These are phyloP conservation scores for Drosophila falleni DNA, from an alignment of 2,888 invertebrate genomes.

Conservation along the genomic window DNA sequence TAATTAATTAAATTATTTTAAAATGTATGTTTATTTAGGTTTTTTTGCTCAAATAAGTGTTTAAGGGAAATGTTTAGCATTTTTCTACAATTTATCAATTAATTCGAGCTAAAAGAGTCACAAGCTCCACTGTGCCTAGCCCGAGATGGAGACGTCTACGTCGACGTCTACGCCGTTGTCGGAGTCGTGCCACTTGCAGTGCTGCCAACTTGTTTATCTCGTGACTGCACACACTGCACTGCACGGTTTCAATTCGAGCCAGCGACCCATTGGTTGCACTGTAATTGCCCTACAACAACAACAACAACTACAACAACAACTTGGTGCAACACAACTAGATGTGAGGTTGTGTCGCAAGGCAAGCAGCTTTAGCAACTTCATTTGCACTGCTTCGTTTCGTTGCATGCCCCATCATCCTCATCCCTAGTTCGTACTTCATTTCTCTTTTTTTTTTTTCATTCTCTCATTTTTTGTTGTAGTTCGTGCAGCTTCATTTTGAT, in stretches of 20 bases:
- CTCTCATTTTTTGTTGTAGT: conserved; percentile 7
- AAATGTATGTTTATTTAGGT: no score
- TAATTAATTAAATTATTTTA: no score
- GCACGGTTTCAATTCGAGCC: conserved; percentile 61
- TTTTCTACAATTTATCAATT: neutral
- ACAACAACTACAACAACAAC: conserved; percentile 34
- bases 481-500: conserved; percentile 65
- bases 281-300: conserved; percentile 49
- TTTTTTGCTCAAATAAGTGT: no score
- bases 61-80: no score
- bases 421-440: conserved; percentile 1
- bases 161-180: no score
- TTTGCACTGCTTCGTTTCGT: conserved; percentile 59
- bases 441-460: neutral
- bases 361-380: conserved; percentile 75
- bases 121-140: neutral
- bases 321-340: conserved; percentile 34
- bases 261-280: conserved; percentile 57
- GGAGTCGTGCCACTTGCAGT: conserved; percentile 63
- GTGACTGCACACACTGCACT: conserved; percentile 60
- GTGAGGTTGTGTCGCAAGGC: conserved; percentile 33
- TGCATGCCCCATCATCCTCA: conserved; percentile 18
- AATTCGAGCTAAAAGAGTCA: neutral
- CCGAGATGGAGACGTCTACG: neutral
- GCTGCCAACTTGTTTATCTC: conserved; percentile 78